Percentiles rank a stretch among this genome's conserved stretches.
phyloP scores from a whole-genome alignment of 2,797 vertebrate species.

The Aplochiton taeniatus region DNA sequence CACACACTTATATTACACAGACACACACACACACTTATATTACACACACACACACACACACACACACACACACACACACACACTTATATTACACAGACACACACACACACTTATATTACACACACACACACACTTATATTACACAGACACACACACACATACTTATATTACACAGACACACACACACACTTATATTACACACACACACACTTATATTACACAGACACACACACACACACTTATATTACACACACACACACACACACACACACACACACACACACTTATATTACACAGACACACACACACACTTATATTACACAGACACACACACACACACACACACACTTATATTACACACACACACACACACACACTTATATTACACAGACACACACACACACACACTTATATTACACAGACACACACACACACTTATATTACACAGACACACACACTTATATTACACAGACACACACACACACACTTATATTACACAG shows the following conservation, averaged over 20 bases:
- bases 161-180: no score
- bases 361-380: conserved; percentile 1
- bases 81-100: background rate
- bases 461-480: background rate
- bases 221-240: conserved; percentile 12
- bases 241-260: conserved; percentile 11
- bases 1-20: background rate
- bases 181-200: conserved; percentile 1
- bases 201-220: conserved; percentile 4
- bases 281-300: conserved; percentile 4
- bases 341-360: conserved; percentile 4
- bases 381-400: conserved; percentile 6
- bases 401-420: no score
- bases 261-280: background rate
- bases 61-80: background rate
- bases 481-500: no score
- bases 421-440: conserved; percentile 10
- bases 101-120: background rate
- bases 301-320: conserved; percentile 9
- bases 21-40: background rate
- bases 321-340: conserved; percentile 14
- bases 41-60: background rate
- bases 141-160: background rate
- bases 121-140: background rate
- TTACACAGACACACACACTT: no score